Evolutionary conservation across 1,140 invertebrate species (phyloP).

Genomic region (Adelges cooleyi): DNA sequence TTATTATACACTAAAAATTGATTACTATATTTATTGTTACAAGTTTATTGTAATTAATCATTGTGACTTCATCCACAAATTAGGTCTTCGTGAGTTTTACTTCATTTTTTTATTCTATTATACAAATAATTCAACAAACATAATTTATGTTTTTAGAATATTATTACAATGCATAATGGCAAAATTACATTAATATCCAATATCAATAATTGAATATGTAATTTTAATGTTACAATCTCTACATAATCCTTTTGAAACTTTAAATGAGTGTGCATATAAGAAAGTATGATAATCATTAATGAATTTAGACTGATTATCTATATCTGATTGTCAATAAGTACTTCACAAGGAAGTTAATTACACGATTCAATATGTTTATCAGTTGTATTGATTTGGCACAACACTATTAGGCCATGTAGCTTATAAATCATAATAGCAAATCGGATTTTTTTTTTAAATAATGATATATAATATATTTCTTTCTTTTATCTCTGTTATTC

Average conservation of each 20-base stretch:
- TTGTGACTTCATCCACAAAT: neutral
- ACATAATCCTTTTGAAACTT: neutral
- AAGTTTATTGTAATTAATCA: too few species aligned
- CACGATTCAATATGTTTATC: neutral
- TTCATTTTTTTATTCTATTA: too few species aligned
- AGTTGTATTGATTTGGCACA: neutral
- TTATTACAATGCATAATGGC: too few species aligned
- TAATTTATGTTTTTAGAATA: too few species aligned
- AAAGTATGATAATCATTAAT: conserved; percentile 3
- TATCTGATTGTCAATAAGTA: neutral
- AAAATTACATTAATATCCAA: too few species aligned
- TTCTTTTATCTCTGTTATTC: conserved; percentile 7
- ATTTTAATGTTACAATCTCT: too few species aligned
- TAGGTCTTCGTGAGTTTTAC: neutral
- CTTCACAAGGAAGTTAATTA: neutral
- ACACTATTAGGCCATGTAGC: neutral
- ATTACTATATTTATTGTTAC: too few species aligned
- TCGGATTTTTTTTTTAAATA: neutral
- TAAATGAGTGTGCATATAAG: neutral
- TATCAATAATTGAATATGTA: too few species aligned
- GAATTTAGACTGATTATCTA: neutral
- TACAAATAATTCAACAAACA: neutral
- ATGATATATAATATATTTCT: neutral
- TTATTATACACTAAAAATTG: too few species aligned
- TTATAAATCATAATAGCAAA: neutral